phyloP scores from a whole-genome alignment of 2,113 vertebrate species.

The Macrotus californicus region DNA sequence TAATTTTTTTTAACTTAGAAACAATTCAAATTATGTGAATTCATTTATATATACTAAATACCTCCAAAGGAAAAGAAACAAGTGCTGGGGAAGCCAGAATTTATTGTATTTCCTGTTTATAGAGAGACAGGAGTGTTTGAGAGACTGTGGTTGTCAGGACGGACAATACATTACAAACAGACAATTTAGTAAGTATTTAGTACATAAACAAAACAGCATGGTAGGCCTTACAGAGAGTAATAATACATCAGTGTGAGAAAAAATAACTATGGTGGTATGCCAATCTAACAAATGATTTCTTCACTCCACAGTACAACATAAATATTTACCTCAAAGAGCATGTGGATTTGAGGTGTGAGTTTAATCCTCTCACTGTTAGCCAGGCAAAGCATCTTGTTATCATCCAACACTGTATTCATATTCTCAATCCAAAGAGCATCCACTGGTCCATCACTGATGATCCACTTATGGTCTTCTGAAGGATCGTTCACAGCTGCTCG shows the following conservation, averaged over 20 bases:
- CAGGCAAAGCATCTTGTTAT: conserved; percentile 93
- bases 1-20: background rate
- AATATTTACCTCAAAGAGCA: conserved; percentile 88
- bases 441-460: conserved; percentile 89
- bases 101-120: background rate
- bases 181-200: background rate
- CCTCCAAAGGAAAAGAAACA: background rate
- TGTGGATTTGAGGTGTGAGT: conserved; percentile 87
- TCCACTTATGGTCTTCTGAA: conserved; percentile 88
- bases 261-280: background rate
- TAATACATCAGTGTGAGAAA: background rate
- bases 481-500: conserved; percentile 83
- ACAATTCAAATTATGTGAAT: background rate
- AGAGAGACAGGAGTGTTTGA: background rate
- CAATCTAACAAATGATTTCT: background rate
- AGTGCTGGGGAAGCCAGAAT: background rate
- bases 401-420: conserved; percentile 92
- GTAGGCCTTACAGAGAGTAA: background rate
- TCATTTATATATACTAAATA: background rate
- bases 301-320: background rate
- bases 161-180: background rate
- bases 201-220: background rate
- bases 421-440: conserved; percentile 95
- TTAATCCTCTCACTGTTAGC: conserved; percentile 92
- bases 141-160: background rate